A percentile compares a stretch with the other conserved stretches of the same genome.
Conservation (phyloP, 35 echinoderm and acorn worm species). For the Patiria miniata region DNA sequence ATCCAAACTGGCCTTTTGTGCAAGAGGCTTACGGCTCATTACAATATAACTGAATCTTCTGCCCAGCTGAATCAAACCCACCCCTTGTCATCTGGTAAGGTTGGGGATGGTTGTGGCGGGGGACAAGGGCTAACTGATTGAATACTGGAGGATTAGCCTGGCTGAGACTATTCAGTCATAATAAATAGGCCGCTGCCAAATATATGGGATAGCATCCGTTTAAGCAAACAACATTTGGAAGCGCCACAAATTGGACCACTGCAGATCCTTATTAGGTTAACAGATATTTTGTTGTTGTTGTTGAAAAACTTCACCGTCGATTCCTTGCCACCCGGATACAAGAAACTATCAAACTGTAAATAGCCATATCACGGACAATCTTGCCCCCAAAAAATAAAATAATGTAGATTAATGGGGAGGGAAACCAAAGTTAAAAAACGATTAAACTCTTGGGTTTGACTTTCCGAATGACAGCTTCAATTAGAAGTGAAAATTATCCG, state of each 20-base stretch:
- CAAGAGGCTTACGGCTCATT: neutral
- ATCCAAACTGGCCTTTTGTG: constrained; percentile 19
- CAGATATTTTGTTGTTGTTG: no score
- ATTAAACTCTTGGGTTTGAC: no score
- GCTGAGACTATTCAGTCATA: neutral
- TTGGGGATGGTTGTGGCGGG: neutral
- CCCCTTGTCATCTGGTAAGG: constrained; percentile 10
- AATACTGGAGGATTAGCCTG: neutral
- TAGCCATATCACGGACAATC: no score
- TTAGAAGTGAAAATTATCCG: no score
- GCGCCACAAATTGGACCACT: constrained; percentile 16
- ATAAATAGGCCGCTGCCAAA: constrained; percentile 11
- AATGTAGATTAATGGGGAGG: no score
- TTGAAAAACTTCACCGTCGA: no score
- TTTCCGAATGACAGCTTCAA: no score
- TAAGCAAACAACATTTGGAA: constrained; percentile 11
- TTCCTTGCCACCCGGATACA: no score
- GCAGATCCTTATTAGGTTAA: constrained; percentile 8
- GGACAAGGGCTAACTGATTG: neutral
- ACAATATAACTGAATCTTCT: constrained; percentile 27
- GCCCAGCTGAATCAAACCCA: neutral
- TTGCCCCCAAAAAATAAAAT: no score
- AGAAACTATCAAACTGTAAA: no score
- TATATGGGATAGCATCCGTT: constrained; percentile 14
- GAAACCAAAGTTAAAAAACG: no score